phyloP scores from a whole-genome alignment of 2,888 invertebrate genomes.

The Tenodera sinensis region DNA sequence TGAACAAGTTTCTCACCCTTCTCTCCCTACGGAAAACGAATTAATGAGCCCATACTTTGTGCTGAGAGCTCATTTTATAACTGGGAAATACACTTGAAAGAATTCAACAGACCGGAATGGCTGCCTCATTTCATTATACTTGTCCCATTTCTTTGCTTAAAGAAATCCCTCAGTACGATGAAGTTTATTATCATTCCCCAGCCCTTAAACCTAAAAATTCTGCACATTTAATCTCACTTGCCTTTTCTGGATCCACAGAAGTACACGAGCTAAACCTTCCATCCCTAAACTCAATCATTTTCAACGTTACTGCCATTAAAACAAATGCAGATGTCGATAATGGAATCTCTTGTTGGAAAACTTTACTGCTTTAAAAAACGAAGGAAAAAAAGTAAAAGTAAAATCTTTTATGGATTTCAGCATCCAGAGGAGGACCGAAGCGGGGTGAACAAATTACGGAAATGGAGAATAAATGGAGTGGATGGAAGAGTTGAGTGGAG shows the following conservation, averaged over 20 bases:
- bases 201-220: not conserved
- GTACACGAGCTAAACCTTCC: not conserved
- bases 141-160: not conserved
- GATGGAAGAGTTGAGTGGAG: not conserved
- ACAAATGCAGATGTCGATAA: conserved; percentile 22
- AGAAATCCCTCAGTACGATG: not conserved
- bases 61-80: not conserved
- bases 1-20: not conserved
- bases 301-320: conserved; percentile 21
- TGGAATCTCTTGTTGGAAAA: conserved; percentile 29
- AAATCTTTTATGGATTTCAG: conserved; percentile 31
- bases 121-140: not conserved
- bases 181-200: not conserved
- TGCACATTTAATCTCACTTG: conserved; percentile 29
- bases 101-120: not conserved
- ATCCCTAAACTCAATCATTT: conserved; percentile 24
- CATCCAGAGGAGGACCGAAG: not conserved
- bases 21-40: not conserved
- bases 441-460: conserved; percentile 24
- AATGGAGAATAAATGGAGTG: conserved; percentile 29
- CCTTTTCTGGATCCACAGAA: conserved; percentile 9
- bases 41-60: not conserved
- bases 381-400: not conserved
- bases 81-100: not conserved
- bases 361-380: conserved; percentile 14